Evolutionary conservation across 2,888 invertebrate species (phyloP), one percentile per base, ranked within the genome.

Genomic region (Pomacea canaliculata): DNA sequence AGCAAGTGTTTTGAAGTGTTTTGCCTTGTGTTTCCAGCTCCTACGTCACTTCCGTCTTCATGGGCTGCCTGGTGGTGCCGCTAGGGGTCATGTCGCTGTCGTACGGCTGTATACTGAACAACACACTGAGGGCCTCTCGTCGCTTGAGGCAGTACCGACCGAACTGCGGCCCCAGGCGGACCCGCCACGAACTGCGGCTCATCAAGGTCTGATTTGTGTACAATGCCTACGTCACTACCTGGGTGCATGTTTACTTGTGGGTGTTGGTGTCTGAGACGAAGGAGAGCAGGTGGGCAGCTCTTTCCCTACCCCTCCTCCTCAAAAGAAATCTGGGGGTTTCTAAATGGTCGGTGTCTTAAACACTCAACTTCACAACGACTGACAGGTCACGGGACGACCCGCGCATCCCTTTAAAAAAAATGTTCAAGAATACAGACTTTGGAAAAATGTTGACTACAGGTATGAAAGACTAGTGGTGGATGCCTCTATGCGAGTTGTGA

Each of bases 31-130:
- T 18, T 63, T 12, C 4, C 66, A 70, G 70, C 51, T 76, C 79
- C 19, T 81, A 79, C 67, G 71, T 79, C 7, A 76, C 79, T 19
- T 51, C 76, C 12, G 76, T 79, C 65, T 81, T 79, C 67, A 27
- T 72, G 7, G 56, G 37, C 19, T 79, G 77, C 49, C 59, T 81
- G 67, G 78, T 71, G n/a, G n/a, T 81, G 18, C 80, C 80, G 0
- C 59, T 79, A 12, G 7, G 70, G 5, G 71, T 70, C 46, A 81
- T 81, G 80, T 9, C 63, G 46, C 23, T 69, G 13, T 71, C 77
- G 46, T 81, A 81, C 66, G 69, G 71, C 19, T 56, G 23, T 27
- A 70, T 79, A 10, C 70, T 79, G 10, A 48, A 69, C 63, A 70
- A 76, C 65, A 79, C 76, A 46, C 8, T 37, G n/a, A 13, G 60